Conservation (phyloP, 2,797 vertebrate genomes). For the Clarias fuscus region DNA sequence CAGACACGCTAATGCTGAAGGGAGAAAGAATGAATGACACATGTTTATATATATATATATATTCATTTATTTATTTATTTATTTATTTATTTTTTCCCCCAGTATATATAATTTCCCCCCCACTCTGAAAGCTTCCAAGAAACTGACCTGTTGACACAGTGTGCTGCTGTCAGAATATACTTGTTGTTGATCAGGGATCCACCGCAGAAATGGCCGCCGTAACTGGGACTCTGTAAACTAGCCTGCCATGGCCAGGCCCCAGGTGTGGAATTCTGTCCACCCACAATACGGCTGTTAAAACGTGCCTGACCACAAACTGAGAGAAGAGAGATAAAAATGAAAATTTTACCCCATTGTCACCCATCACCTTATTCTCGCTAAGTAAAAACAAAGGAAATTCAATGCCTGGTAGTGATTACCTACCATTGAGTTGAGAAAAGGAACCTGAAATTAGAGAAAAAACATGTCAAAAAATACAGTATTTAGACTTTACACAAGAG, state of each 20-base stretch:
- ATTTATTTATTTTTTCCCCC: too few relatives aligned
- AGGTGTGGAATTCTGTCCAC: conserved; percentile 28
- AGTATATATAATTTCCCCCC: too few relatives aligned
- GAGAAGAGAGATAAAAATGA: not conserved
- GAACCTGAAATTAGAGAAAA: conserved; percentile 32
- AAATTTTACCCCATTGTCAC: too few relatives aligned
- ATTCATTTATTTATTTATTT: too few relatives aligned
- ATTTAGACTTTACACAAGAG: not conserved
- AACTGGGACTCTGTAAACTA: conserved; percentile 29
- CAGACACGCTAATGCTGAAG: not conserved
- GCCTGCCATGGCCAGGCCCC: conserved; percentile 53
- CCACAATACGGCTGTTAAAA: conserved; percentile 44
- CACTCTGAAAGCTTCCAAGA: too few relatives aligned
- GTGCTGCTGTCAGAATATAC: conserved; percentile 50
- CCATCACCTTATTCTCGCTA: not conserved
- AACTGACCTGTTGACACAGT: conserved; percentile 30
- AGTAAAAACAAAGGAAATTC: not conserved
- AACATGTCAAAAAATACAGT: not conserved
- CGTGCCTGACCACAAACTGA: conserved; percentile 44
- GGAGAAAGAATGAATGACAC: not conserved
- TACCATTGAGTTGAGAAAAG: conserved; percentile 39
- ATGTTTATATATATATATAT: too few relatives aligned
- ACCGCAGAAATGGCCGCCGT: conserved; percentile 45
- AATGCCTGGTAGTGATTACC: not conserved
- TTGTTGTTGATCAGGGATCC: conserved; percentile 50